phyloP scores from a whole-genome alignment of 1,140 invertebrate species.

The Ruditapes philippinarum region DNA sequence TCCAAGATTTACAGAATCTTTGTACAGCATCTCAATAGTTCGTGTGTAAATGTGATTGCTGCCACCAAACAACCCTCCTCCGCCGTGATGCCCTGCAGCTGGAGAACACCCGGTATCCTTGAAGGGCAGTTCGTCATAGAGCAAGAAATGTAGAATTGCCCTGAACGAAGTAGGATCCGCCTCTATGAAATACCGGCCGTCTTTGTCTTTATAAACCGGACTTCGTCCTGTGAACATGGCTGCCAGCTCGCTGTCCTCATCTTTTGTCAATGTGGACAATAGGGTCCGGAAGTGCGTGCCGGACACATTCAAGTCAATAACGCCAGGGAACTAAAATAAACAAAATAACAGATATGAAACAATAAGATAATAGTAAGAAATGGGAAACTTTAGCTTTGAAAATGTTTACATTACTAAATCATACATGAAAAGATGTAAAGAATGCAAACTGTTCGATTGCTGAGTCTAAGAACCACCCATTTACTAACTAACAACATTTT shows the following conservation, averaged over 20 bases:
- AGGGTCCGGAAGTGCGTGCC: slow-evolving; percentile 8
- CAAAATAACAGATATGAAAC: no score
- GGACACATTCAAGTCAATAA: slow-evolving; percentile 44
- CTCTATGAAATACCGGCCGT: slow-evolving; percentile 46
- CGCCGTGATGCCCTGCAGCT: not conserved
- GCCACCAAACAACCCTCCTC: not conserved
- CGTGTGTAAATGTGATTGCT: not conserved
- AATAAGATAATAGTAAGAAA: no score
- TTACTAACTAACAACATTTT: no score
- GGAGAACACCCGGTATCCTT: not conserved
- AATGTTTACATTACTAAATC: no score
- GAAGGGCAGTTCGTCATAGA: not conserved
- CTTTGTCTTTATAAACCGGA: slow-evolving; percentile 35
- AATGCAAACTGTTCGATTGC: no score
- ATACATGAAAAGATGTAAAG: no score
- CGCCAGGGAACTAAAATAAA: slow-evolving; percentile 46
- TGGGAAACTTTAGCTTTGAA: no score
- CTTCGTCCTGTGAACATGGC: slow-evolving; percentile 47
- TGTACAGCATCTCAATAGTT: not conserved
- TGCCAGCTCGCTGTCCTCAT: slow-evolving; percentile 52
- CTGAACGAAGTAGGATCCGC: not conserved
- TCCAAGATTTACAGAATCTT: not conserved
- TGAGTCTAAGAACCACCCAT: no score
- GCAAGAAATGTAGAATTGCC: slow-evolving; percentile 31
- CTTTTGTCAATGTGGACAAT: slow-evolving; percentile 28